A percentile compares a stretch with the other conserved stretches of the same genome.
phyloP scores from a whole-genome alignment of 2,113 vertebrate genomes.

The Larimichthys crocea region DNA sequence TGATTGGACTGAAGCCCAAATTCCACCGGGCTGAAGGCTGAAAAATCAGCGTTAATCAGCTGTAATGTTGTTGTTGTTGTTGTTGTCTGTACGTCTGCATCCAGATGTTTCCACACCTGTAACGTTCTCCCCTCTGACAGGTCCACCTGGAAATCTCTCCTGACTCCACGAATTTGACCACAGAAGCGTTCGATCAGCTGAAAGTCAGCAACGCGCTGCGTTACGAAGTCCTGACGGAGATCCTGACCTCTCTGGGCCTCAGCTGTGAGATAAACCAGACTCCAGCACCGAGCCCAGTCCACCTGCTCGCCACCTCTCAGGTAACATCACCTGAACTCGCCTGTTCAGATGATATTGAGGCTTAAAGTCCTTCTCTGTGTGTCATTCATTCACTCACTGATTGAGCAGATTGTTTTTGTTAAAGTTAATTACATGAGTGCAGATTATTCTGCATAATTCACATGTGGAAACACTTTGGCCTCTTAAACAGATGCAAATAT shows the following conservation, averaged over 20 bases:
- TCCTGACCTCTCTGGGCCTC: slow-evolving; percentile 87
- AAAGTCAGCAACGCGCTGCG: slow-evolving; percentile 87
- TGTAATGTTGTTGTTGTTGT: no score
- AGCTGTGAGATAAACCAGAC: slow-evolving; percentile 81
- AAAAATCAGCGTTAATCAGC: no score
- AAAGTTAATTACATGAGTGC: slow-evolving; percentile 3
- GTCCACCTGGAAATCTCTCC: slow-evolving; percentile 87
- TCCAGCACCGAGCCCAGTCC: slow-evolving; percentile 83
- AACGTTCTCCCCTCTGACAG: slow-evolving; percentile 67
- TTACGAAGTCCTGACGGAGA: slow-evolving; percentile 87
- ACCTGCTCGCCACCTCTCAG: slow-evolving; percentile 84
- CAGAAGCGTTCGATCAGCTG: slow-evolving; percentile 85
- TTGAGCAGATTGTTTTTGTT: slow-evolving; percentile 14
- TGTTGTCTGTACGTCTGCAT: no score
- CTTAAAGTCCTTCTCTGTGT: no score
- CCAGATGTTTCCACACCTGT: no score
- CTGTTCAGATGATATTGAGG: no score
- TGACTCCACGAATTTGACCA: slow-evolving; percentile 62
- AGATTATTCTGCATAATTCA: not conserved
- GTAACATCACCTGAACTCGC: slow-evolving; percentile 74
- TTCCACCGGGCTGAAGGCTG: no score
- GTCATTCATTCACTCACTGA: not conserved
- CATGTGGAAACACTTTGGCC: slow-evolving; percentile 36
- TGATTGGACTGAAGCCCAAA: no score
- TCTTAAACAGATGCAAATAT: slow-evolving; percentile 39